Evolutionary conservation across 2,888 invertebrate genomes (phyloP).

Genomic region (Melolontha melolontha): DNA sequence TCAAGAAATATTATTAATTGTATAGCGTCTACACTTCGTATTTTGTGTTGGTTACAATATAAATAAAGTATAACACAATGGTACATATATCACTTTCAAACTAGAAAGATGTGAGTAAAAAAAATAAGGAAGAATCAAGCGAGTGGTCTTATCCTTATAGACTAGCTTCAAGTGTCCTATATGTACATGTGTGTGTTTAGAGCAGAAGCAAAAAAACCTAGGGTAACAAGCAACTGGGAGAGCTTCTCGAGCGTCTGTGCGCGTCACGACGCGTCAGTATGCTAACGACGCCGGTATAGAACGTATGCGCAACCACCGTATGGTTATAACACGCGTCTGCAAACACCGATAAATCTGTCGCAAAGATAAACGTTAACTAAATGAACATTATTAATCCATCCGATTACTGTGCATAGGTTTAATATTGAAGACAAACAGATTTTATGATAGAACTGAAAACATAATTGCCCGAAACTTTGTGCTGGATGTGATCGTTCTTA

Average conservation of each 20-base stretch:
- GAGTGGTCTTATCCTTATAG: constrained; percentile 28
- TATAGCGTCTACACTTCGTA: background rate
- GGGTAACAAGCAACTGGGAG: constrained; percentile 57
- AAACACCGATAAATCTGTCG: constrained; percentile 30
- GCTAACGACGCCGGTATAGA: constrained; percentile 46
- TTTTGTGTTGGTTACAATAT: background rate
- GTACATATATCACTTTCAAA: constrained; percentile 19
- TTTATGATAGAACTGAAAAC: background rate
- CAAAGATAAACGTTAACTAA: constrained; percentile 28
- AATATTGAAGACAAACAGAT: constrained; percentile 5
- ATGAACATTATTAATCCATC: constrained; percentile 22
- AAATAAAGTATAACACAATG: constrained; percentile 21
- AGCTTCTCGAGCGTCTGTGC: constrained; percentile 53
- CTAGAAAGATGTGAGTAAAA: constrained; percentile 17
- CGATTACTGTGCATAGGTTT: constrained; percentile 22
- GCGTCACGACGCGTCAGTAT: constrained; percentile 55
- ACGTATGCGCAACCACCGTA: constrained; percentile 38
- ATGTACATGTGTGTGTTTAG: constrained; percentile 35
- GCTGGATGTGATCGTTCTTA: background rate
- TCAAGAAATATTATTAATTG: constrained; percentile 6
- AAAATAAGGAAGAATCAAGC: constrained; percentile 36
- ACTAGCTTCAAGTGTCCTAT: constrained; percentile 28
- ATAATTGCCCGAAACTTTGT: constrained; percentile 28
- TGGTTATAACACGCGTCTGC: constrained; percentile 29
- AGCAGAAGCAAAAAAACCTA: constrained; percentile 57